Evolutionary conservation across 2,888 invertebrate species (phyloP).

Genomic region (Habroteleia sp.): DNA sequence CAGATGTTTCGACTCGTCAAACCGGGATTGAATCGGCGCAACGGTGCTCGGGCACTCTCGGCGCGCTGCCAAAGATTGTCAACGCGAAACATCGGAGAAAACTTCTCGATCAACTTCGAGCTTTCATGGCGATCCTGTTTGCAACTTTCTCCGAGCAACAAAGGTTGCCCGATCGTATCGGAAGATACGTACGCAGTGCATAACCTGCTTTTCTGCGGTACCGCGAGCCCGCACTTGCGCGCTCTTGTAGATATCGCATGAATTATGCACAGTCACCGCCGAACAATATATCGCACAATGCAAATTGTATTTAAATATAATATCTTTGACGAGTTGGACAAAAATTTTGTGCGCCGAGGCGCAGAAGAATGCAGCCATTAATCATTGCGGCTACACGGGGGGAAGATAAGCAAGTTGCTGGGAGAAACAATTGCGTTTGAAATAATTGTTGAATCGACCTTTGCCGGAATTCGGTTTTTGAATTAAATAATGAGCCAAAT

Average conservation of each 20-base stretch:
- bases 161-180: constrained; percentile 60
- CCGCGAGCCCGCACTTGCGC: constrained; percentile 27
- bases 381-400: too few relatives aligned
- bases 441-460: too few relatives aligned
- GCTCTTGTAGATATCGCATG: constrained; percentile 30
- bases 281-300: constrained; percentile 45
- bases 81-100: constrained; percentile 46
- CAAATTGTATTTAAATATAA: constrained; percentile 58
- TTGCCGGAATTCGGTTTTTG: too few relatives aligned
- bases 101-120: constrained; percentile 57
- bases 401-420: too few relatives aligned
- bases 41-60: too few relatives aligned
- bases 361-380: constrained; percentile 9
- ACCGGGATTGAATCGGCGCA: too few relatives aligned
- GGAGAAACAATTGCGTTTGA: too few relatives aligned
- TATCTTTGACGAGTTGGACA: constrained; percentile 1
- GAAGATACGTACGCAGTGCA: constrained; percentile 44
- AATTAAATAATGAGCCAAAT: too few relatives aligned
- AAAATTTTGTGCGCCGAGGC: background rate
- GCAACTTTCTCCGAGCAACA: constrained; percentile 63
- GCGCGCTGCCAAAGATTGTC: constrained; percentile 23
- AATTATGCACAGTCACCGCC: constrained; percentile 42
- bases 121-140: constrained; percentile 63
- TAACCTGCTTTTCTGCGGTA: constrained; percentile 55
- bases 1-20: constrained; percentile 30